Evolutionary conservation across 2,113 vertebrate species (phyloP), one percentile per base, ranked within the genome.

Genomic region (Microtus montanus): DNA sequence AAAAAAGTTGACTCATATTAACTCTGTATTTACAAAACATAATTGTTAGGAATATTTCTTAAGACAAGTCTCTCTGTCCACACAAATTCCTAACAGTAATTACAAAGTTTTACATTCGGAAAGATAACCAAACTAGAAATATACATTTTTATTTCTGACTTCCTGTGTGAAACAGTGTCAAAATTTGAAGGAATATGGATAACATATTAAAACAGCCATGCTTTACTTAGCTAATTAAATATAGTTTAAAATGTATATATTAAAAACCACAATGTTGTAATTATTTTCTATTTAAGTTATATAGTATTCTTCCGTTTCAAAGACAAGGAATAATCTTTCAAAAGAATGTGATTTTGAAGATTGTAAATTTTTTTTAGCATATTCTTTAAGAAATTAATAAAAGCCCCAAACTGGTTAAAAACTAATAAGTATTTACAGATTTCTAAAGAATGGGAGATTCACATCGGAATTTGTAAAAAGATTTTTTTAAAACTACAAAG

Each of bases 381-480:
- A 58, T 89, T 95, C 28, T 87, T 58, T 96, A 61, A 82, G 26
- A 87, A 96, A 77, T 63, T 73, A 44, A 75, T 85, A 86, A 78
- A 91, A 58, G 2, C 1, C 20, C 15, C 38, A 73, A 82, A 49
- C 6, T 75, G 63, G 2, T 0, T 28, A 94, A 61, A 38, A 92
- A 3, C 61, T 71, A 70, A 54, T 35, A 92, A 8, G 17, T 73
- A 84, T 26, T 77, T 86, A 63, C 1, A 78, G 26, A 44, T 84
- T 96, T 89, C 35, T 63, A 49, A 13, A 83, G 79, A 47, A 83
- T 73, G 75, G 15, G 2, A 52, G 41, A 30, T 80, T 54, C 44
- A 47, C 88, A 68, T 80, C 30, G 54, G 22, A 94, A 87, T 94
- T 94, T 95, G 2, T 84, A 93, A 75, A 92, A 61, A 1, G 54